Evolutionary conservation across 2,888 invertebrate genomes (phyloP), one percentile per base, ranked within the genome.

Genomic region (Drosophila mercatorum): DNA sequence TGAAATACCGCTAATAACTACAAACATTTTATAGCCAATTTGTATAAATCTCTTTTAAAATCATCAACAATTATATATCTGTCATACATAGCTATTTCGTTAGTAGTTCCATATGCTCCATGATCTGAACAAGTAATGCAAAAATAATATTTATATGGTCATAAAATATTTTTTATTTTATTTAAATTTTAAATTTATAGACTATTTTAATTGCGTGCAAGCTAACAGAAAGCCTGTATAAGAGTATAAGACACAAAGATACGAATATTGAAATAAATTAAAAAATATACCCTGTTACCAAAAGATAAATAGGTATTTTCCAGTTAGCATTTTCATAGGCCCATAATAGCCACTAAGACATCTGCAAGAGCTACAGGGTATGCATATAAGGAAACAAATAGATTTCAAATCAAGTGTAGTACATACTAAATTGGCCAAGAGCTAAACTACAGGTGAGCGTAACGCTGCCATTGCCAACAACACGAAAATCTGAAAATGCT

Each of bases 331-430:
- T 6, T 4, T 31, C 31, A 34, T 34, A 14, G 2, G 7, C 6
- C 8, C 10, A 47, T 14, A 49, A 17, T 49, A 17, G 10, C 49
- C 49, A n/a, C 6, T 36, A 4, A 52, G 6, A 11, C 4, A 36
- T 5, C n/a, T 31, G 31, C 31, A 17, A 10, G 0, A 22, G 3
- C 5, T 53, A 26, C 10, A 28, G 53, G 26, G 53, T 40, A 28
- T 53, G 0, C 10, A 41, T 28, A 43, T 41, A 17, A 55, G 56
- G 56, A 43, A 43, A 40, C 56, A 14, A 56, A 53, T 38, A 26
- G 14, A 10, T 26, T 38, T 22, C 26, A 12, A 17, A 34, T 49
- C 31, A 5, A 12, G 17, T 31, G 2, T 8, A 31, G 4, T 12
- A 1, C 14, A 34, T 1, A 44, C 5, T 14, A 31, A 40, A 53